A percentile compares a stretch with the other conserved stretches of the same genome.
Conservation (phyloP, 2,113 vertebrate species). For the Pedetes capensis region DNA sequence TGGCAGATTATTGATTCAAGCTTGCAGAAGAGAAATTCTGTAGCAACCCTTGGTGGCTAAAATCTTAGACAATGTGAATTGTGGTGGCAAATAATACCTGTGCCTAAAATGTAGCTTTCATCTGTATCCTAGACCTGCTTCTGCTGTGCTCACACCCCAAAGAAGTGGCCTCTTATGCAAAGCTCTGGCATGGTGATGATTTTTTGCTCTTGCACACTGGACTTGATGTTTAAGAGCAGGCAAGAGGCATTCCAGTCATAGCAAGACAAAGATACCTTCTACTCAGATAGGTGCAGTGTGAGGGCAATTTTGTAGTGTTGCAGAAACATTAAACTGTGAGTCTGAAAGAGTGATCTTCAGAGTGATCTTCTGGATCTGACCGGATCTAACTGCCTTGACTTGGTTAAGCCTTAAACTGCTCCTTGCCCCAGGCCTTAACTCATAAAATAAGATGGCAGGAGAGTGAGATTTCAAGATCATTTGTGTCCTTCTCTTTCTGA, state of each 20-base stretch:
- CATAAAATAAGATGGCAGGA: background rate
- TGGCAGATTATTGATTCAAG: background rate
- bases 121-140: background rate
- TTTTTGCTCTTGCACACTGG: background rate
- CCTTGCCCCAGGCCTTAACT: background rate
- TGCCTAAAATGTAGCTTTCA: background rate
- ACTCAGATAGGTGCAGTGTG: background rate
- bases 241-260: background rate
- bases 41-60: background rate
- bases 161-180: background rate
- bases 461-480: background rate
- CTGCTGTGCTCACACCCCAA: background rate
- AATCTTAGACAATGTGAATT: background rate
- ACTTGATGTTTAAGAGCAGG: background rate
- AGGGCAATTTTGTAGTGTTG: background rate
- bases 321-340: background rate
- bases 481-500: background rate
- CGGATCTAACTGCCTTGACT: background rate
- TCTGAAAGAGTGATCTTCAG: background rate
- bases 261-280: background rate
- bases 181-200: background rate
- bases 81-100: background rate
- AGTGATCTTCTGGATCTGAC: background rate
- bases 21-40: constrained; percentile 7
- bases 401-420: background rate